phyloP scores from a whole-genome alignment of 2,113 vertebrate species.

The Aramus guarauna region DNA sequence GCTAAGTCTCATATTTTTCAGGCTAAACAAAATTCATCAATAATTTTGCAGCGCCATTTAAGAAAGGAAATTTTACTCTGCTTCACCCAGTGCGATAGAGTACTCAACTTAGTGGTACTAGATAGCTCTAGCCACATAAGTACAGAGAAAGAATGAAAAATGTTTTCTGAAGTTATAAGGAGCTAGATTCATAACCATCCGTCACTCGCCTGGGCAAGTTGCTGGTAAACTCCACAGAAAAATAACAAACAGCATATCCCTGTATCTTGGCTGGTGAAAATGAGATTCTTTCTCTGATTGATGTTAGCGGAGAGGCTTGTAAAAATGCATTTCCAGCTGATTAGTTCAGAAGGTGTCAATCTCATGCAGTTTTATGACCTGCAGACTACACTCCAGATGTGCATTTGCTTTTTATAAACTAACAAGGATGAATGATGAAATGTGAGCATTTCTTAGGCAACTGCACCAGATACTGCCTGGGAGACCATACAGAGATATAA shows the following conservation, averaged over 20 bases:
- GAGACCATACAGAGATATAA: constrained; percentile 33
- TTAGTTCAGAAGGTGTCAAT: constrained; percentile 85
- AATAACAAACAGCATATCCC: constrained; percentile 76
- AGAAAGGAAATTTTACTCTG: constrained; percentile 50
- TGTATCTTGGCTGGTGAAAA: constrained; percentile 79
- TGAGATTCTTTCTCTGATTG: constrained; percentile 82
- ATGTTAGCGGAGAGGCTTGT: constrained; percentile 80
- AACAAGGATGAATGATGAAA: constrained; percentile 84
- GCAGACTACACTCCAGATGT: constrained; percentile 80
- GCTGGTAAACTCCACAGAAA: constrained; percentile 79
- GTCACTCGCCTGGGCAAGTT: constrained; percentile 77
- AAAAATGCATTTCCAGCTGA: constrained; percentile 86
- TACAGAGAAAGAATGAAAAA: constrained; percentile 73
- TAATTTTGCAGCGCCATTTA: constrained; percentile 57
- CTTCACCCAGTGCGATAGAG: constrained; percentile 31
- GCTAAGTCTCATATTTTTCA: constrained; percentile 8
- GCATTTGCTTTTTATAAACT: constrained; percentile 87
- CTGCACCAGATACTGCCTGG: constrained; percentile 56
- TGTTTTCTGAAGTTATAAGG: constrained; percentile 72
- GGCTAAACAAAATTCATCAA: constrained; percentile 32
- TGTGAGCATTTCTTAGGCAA: constrained; percentile 71
- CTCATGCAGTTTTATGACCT: constrained; percentile 81
- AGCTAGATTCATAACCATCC: constrained; percentile 80
- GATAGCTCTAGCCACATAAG: constrained; percentile 55
- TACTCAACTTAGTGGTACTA: constrained; percentile 50